Percentiles rank a stretch among this genome's conserved stretches.
Conservation (phyloP, 2,888 invertebrate species). For the Lucinisca nassula region DNA sequence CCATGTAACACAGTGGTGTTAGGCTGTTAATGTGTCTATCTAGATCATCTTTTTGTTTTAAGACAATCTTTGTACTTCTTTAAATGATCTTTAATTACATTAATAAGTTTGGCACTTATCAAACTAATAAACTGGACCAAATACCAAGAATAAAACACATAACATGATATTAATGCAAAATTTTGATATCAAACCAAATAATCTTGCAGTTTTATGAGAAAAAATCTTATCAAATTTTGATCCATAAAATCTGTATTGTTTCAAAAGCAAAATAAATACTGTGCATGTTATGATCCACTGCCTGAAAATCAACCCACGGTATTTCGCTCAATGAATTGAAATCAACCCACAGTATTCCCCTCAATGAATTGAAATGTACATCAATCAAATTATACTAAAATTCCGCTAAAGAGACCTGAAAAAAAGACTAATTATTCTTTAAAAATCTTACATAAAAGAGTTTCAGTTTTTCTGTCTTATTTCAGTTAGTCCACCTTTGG, state of each 20-base stretch:
- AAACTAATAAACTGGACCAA: constrained; percentile 3
- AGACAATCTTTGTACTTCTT: background rate
- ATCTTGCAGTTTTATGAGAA: constrained; percentile 2
- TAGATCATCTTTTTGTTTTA: background rate
- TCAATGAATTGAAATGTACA: too few species aligned
- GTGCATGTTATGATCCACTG: too few species aligned
- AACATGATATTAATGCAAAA: background rate
- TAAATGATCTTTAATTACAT: background rate
- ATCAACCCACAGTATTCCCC: too few species aligned
- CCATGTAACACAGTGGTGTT: background rate
- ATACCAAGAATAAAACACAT: background rate
- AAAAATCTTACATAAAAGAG: too few species aligned
- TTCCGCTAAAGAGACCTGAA: too few species aligned
- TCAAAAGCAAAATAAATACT: background rate
- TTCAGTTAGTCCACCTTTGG: too few species aligned
- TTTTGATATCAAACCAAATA: background rate
- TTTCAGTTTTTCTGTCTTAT: too few species aligned
- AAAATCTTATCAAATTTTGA: background rate
- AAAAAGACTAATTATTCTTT: too few species aligned
- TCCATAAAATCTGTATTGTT: background rate
- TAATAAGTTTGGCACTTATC: background rate
- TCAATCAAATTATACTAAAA: too few species aligned
- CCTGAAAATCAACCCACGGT: too few species aligned
- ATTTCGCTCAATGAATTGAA: too few species aligned
- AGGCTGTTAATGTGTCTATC: background rate